Conservation (phyloP, 2,113 vertebrate species). For the Lophochroa leadbeateri region DNA sequence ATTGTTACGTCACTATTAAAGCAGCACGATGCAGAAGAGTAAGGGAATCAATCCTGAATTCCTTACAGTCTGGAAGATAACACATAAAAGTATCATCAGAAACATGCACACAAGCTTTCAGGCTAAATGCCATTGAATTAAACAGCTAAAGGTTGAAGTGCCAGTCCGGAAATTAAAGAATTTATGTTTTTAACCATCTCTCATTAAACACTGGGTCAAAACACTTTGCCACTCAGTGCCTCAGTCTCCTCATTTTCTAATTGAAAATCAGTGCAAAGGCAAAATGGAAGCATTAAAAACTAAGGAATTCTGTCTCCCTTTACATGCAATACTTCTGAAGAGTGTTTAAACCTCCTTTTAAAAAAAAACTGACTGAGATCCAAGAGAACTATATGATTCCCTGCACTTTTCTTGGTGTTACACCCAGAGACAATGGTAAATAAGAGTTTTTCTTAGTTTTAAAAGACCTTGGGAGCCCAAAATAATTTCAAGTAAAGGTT, state of each 20-base stretch:
- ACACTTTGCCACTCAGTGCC: neutral
- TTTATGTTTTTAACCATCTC: neutral
- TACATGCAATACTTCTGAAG: neutral
- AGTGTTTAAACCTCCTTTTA: neutral
- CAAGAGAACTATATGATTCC: neutral
- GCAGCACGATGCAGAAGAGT: neutral
- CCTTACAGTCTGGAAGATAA: neutral
- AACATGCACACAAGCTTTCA: neutral
- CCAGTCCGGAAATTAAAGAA: neutral
- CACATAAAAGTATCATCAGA: neutral
- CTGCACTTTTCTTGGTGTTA: neutral
- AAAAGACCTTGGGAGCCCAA: neutral
- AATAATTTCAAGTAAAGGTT: neutral
- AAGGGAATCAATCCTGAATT: neutral
- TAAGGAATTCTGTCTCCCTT: neutral
- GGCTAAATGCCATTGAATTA: neutral
- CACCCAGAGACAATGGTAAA: neutral
- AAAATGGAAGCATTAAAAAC: neutral
- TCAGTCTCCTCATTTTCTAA: neutral
- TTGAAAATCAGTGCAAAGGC: neutral
- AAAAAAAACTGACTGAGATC: neutral
- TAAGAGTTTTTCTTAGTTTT: neutral
- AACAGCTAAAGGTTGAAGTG: neutral
- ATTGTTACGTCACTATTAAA: neutral
- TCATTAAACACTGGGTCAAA: neutral